Base-by-base conservation (phyloP, 2,113 vertebrate species). In the Acrocephalus arundinaceus region DNA sequence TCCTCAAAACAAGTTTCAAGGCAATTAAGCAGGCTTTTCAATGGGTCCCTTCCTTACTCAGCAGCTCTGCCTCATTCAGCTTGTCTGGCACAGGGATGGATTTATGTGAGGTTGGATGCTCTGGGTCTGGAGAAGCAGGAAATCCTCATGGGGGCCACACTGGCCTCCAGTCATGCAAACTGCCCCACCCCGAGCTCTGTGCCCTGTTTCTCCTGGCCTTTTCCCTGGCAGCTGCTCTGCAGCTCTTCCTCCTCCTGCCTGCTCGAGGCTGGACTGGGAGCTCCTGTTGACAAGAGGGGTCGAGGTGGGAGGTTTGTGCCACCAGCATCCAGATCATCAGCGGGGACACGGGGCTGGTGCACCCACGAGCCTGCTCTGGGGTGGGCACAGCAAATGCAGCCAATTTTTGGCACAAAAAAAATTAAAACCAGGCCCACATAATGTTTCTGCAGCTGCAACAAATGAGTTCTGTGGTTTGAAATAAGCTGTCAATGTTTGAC, bases 301-400 rank as follows among this genome's bases (percentile, higher is more conserved):
- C 0, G 33, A 70, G 37, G 65, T 27, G 52, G 22, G 30, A 39
- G 21, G 25, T 76, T 16, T 2, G 0, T 63, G 52, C 27, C 15
- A 0, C 41, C 2, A 4, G 59, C n/a, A 91, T 6, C 70, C 0
- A 0, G 15, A 25, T 37, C 43, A 9, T 1, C 7, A 13, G 19
- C 0, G 0, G 43, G 25, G n/a, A 43, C 13, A 24, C 25, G 5
- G 0, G 1, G 58, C 58, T 75, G 46, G 9, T 46, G 62, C 30
- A 68, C 22, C 20, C 48, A 31, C 35, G 27, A 41, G 9, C 31
- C 46, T 84, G 0, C 31, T 22, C 49, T 58, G 57, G 43, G 51
- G 10, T 66, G 23, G 43, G 25, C 46, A 45, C 11, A 54, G 57
- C 25, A 78, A 84, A 85, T 24, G 15, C 9, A 73, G 23, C 4